A percentile compares a stretch with the other conserved stretches of the same genome.
phyloP scores from a whole-genome alignment of 2,888 invertebrate genomes.

The Rhagium mordax region DNA sequence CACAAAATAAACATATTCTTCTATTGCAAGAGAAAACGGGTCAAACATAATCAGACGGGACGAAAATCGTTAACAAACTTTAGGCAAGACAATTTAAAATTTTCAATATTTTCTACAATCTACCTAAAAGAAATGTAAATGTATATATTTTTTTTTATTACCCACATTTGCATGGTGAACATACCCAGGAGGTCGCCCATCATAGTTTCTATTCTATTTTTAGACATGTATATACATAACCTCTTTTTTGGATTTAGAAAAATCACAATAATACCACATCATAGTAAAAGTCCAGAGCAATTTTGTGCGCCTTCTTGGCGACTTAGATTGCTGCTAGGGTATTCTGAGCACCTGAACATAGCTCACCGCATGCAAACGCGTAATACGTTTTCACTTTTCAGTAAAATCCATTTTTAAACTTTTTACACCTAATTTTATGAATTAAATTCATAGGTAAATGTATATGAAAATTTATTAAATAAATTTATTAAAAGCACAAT shows the following conservation, averaged over 20 bases:
- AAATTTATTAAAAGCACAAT: slow-evolving; percentile 55
- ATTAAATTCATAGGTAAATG: slow-evolving; percentile 53
- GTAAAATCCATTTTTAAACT: slow-evolving; percentile 14
- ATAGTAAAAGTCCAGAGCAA: no score
- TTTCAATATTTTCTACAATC: slow-evolving; percentile 10
- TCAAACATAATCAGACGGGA: background rate
- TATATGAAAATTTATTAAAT: slow-evolving; percentile 56
- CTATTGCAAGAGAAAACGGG: slow-evolving; percentile 18
- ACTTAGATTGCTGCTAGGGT: no score
- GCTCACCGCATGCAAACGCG: slow-evolving; percentile 6
- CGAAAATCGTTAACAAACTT: slow-evolving; percentile 11
- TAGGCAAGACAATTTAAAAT: slow-evolving; percentile 22
- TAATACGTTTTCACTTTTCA: slow-evolving; percentile 1
- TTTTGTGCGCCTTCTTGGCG: no score
- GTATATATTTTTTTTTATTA: slow-evolving; percentile 16
- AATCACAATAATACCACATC: no score
- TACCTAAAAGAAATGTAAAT: slow-evolving; percentile 20
- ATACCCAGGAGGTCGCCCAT: background rate
- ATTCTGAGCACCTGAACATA: background rate
- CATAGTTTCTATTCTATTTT: no score
- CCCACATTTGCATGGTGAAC: slow-evolving; percentile 8
- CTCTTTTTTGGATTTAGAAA: no score
- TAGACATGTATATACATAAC: no score
- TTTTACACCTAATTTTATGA: slow-evolving; percentile 46
- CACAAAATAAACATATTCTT: slow-evolving; percentile 34